These are phyloP conservation scores for Pseudochromis fuscus DNA, from an alignment of 2,797 vertebrate species.

Conservation along the genomic window DNA sequence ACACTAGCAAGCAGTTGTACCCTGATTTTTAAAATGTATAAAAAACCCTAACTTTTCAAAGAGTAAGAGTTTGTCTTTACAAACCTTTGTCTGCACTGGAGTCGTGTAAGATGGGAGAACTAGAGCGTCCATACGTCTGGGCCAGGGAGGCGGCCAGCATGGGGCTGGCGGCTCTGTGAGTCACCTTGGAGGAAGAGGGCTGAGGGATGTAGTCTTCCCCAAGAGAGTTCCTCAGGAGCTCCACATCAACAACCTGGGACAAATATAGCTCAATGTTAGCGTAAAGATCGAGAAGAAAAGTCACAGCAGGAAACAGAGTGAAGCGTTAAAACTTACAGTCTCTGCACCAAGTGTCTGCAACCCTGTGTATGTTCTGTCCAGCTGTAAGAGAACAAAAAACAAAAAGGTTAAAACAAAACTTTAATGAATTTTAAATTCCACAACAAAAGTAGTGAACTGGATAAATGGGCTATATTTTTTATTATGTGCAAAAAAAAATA, in stretches of 20 bases:
- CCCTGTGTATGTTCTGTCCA: constrained; percentile 98
- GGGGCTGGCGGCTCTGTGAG: constrained; percentile 81
- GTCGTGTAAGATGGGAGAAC: constrained; percentile 88
- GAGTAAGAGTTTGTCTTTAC: neutral
- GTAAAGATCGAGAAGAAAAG: constrained; percentile 14
- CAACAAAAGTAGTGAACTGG: neutral
- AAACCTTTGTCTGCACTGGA: constrained; percentile 91
- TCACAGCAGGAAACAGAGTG: constrained; percentile 5
- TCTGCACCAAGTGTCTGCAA: constrained; percentile 98
- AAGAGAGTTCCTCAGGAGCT: constrained; percentile 93
- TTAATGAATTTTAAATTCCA: neutral
- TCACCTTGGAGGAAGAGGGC: constrained; percentile 77
- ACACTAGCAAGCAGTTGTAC: neutral
- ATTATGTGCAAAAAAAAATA: neutral
- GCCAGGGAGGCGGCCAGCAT: constrained; percentile 76
- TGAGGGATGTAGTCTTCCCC: constrained; percentile 88
- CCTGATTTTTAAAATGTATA: neutral
- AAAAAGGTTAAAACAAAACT: constrained; percentile 8
- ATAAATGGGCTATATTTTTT: neutral
- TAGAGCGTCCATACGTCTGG: constrained; percentile 79
- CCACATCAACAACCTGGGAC: constrained; percentile 96
- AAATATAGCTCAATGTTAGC: constrained; percentile 42
- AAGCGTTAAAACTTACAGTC: constrained; percentile 87
- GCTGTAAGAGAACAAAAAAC: constrained; percentile 81
- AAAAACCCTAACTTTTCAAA: neutral